Evolutionary conservation across 64 coral and sea anemone species (phyloP), one percentile per base, ranked within the genome.

Genomic region (Cladopsammia gracilis): DNA sequence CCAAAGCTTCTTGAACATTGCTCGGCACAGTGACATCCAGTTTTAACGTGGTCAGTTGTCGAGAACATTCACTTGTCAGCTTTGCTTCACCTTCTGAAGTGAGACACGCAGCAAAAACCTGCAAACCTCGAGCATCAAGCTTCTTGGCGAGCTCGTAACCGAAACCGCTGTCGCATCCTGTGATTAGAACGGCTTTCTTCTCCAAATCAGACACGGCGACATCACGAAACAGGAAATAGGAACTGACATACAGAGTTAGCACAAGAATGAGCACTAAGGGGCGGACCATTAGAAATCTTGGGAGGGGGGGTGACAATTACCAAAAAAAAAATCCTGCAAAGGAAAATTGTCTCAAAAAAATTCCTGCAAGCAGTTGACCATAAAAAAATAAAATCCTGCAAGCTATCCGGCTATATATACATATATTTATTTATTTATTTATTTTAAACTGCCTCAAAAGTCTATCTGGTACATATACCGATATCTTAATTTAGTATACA

Each of bases 111-210:
- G 91, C 91, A 64, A 93, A 93, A 12, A 93, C 91, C 18, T 59
- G 82, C 65, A 93, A 85, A 25, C 91, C 83, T 20, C 18, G 61
- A 1, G 71, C 25, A 70, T 93, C 91, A 34, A 93, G 75, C 19
- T 48, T 49, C 45, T 82, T 86, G 12, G 82, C 91, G 9, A 93
- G 48, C 79, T 93, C 70, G 47, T 78, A 64, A 54, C 82, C 91
- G 15, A 93, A 93, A 7, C 91, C 91, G 52, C 44, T 93, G 25
- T 93, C 91, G 64, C 91, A 93, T 3, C 82, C 91, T 0, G 91
- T 93, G 20, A 93, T 87, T 1, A 93, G 20, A 20, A 93, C 91
- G 19, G 81, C 83, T 87, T 93, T 93, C 58, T 93, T 77, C 11
- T 77, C 57, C 24, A 87, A 82, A 14, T 70, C 61, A 64, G 91